Conservation (phyloP, 2,113 vertebrate species). For the Gavia stellata region DNA sequence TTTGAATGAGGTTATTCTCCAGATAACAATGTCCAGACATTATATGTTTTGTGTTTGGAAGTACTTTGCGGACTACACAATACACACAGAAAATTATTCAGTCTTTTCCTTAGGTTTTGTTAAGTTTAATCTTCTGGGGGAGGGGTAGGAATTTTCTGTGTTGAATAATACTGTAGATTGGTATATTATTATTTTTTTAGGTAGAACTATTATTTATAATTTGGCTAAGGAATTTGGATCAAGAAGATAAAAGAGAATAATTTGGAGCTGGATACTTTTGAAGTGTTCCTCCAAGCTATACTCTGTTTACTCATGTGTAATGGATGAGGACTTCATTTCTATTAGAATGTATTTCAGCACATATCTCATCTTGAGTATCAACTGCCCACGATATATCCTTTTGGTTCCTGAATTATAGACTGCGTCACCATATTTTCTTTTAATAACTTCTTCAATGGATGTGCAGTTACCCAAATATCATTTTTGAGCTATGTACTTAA, state of each 20-base stretch:
- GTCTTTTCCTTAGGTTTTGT: background rate
- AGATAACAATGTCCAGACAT: background rate
- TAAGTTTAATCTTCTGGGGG: background rate
- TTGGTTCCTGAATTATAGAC: background rate
- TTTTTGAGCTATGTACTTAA: background rate
- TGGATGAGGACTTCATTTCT: background rate
- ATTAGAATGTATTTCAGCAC: background rate
- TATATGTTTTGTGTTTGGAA: background rate
- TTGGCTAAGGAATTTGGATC: background rate
- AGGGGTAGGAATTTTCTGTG: background rate
- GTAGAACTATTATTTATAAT: background rate
- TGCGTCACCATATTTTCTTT: background rate
- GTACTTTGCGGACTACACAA: background rate
- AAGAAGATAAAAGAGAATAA: background rate
- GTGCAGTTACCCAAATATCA: background rate
- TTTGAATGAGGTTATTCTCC: background rate
- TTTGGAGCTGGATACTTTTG: background rate
- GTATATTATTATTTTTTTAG: background rate
- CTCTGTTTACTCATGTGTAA: background rate
- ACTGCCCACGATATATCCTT: background rate
- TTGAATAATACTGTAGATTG: background rate
- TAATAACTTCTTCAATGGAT: background rate
- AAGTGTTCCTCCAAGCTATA: background rate
- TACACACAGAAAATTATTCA: background rate
- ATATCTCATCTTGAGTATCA: background rate